These are phyloP conservation scores for Cosmia trapezina DNA, from an alignment of 2,888 invertebrate genomes.

Conservation along the genomic window DNA sequence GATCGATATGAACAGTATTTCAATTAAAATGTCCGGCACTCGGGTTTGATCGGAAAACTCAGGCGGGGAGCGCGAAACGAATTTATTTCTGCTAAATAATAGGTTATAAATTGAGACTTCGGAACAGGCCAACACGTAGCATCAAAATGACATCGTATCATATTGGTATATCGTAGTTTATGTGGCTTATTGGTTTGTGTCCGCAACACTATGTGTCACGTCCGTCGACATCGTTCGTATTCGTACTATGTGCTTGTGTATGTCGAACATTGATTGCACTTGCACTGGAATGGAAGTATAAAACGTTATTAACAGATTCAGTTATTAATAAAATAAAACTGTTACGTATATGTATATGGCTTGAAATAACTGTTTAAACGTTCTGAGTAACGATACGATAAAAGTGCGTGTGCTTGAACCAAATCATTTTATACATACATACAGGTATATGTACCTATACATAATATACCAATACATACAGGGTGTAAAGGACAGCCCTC, in stretches of 20 bases:
- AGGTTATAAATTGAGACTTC: conserved; percentile 51
- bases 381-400: not conserved
- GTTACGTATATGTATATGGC: not conserved
- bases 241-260: conserved; percentile 9
- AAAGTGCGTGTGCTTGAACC: too few relatives aligned
- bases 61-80: conserved; percentile 39
- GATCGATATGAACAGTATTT: conserved; percentile 65
- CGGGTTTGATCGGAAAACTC: conserved; percentile 53
- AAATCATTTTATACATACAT: too few relatives aligned
- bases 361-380: not conserved
- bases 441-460: too few relatives aligned
- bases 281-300: too few relatives aligned
- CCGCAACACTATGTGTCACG: conserved; percentile 31
- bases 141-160: conserved; percentile 22
- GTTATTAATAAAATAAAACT: conserved; percentile 20
- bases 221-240: not conserved
- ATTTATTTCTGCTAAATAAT: conserved; percentile 59
- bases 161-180: conserved; percentile 27
- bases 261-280: conserved; percentile 35
- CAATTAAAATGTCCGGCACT: conserved; percentile 75
- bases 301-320: conserved; percentile 16
- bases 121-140: conserved; percentile 33
- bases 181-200: conserved; percentile 45
- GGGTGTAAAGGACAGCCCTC: too few relatives aligned
- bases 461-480: too few relatives aligned